phyloP scores from a whole-genome alignment of 1,140 invertebrate genomes.

The Polypedilum vanderplanki region DNA sequence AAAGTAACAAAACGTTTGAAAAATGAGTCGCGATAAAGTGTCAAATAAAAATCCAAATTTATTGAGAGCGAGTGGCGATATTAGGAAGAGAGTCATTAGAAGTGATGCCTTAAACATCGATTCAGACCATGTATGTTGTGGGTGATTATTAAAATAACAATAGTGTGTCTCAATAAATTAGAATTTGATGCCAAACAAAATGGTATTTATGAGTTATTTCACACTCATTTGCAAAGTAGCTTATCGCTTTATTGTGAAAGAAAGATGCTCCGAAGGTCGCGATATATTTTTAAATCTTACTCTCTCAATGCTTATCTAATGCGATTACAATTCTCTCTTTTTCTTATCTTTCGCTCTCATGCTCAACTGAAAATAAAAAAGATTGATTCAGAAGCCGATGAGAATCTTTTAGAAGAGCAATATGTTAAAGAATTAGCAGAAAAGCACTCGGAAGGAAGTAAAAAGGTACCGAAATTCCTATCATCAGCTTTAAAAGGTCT shows the following conservation, averaged over 20 bases:
- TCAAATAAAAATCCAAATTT: not conserved
- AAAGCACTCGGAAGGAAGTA: not conserved
- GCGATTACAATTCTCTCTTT: too few species aligned
- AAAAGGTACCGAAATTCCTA: not conserved
- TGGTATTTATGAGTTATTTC: too few species aligned
- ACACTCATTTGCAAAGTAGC: too few species aligned
- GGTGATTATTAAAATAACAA: not conserved
- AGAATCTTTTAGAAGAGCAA: not conserved
- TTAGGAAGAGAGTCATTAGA: not conserved
- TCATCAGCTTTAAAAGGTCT: not conserved
- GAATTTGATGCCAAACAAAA: not conserved
- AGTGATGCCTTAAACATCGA: not conserved
- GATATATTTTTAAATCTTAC: too few species aligned
- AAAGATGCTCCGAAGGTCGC: too few species aligned
- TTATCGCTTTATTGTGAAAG: too few species aligned
- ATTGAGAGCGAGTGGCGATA: not conserved
- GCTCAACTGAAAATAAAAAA: not conserved
- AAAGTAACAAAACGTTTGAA: not conserved
- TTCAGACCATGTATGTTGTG: not conserved
- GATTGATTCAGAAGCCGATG: not conserved
- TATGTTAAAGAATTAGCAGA: constrained; percentile 1
- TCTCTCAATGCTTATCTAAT: too few species aligned
- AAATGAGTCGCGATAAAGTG: not conserved
- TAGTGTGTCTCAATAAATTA: too few species aligned
- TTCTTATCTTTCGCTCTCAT: too few species aligned